Evolutionary conservation across 1,140 invertebrate genomes (phyloP), one percentile per base, ranked within the genome.

Genomic region (Cotesia typhae): DNA sequence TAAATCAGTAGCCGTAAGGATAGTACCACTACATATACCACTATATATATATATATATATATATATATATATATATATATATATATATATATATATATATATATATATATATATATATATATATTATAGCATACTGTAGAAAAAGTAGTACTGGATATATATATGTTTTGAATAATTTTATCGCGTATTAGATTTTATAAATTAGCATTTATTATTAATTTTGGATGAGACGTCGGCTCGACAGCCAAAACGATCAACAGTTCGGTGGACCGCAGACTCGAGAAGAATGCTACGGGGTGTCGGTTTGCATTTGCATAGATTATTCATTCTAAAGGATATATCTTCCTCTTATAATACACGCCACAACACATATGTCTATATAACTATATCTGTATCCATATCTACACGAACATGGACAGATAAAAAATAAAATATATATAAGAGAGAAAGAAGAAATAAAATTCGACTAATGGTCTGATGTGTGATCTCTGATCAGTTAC

Each of bases 261-360:
- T 17, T 41, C 36, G 47, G 28, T 37, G 63, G 64, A 65, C 64
- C 64, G 64, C 52, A 60, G 36, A 61, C 55, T 36, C 41, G 7
- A 47, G 28, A 67, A 37, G 69, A 74, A 74, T 67, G 64, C 10
- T 47, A 55, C 57, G 60, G 70, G 55, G 57, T 74, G 73, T 74
- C 73, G 65, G 63, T 71, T 51, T 57, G 69, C 28, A 74, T 74
- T 74, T 74, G 73, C 73, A 74, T 68, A 61, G 73, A 74, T 74
- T 74, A 74, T 71, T 41, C 71, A 74, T 71, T 71, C 70, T 65
- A 74, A 71, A 70, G 65, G 67, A 69, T 70, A 69, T 70, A 36
- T 12, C 9, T 52, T 47, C 7, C 41, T 47, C 10, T 47, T 47
- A 47, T 47, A 47, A 47, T 47, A 47, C 41, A 47, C 41, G 10